Evolutionary conservation across 1,140 invertebrate genomes (phyloP).

Genomic region (Halictus rubicundus): DNA sequence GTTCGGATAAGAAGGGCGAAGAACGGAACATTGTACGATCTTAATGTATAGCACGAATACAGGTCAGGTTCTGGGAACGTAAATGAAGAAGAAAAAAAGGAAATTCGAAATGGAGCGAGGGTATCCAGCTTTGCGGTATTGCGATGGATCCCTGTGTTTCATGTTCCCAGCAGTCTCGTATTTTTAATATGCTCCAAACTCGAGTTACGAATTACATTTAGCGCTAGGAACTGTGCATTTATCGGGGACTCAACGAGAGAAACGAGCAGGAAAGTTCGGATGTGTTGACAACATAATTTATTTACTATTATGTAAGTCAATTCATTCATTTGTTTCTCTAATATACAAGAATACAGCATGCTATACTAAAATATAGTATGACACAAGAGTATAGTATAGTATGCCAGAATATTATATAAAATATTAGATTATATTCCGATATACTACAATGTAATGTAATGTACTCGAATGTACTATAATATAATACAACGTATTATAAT

Average conservation of each 20-base stretch:
- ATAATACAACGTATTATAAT: too few relatives aligned
- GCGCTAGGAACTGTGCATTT: not conserved
- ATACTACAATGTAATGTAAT: too few relatives aligned
- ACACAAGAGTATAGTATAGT: too few relatives aligned
- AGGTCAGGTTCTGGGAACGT: not conserved
- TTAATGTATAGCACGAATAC: not conserved
- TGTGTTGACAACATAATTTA: not conserved
- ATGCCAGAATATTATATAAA: too few relatives aligned
- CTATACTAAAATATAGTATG: too few relatives aligned
- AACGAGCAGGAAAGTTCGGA: not conserved
- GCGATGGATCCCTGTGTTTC: not conserved
- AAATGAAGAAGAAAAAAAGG: not conserved
- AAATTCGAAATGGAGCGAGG: not conserved
- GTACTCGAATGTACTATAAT: too few relatives aligned
- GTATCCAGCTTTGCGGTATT: not conserved
- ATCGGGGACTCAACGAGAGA: not conserved
- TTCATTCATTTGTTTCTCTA: too few relatives aligned
- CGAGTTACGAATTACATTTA: not conserved
- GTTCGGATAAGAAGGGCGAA: too few relatives aligned
- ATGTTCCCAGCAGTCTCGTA: not conserved
- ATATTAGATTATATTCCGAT: too few relatives aligned
- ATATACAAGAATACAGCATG: too few relatives aligned
- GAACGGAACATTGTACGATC: not conserved
- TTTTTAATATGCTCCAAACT: not conserved
- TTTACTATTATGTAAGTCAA: too few relatives aligned